phyloP scores from a whole-genome alignment of 2,113 vertebrate species.

The Leuciscus idus region DNA sequence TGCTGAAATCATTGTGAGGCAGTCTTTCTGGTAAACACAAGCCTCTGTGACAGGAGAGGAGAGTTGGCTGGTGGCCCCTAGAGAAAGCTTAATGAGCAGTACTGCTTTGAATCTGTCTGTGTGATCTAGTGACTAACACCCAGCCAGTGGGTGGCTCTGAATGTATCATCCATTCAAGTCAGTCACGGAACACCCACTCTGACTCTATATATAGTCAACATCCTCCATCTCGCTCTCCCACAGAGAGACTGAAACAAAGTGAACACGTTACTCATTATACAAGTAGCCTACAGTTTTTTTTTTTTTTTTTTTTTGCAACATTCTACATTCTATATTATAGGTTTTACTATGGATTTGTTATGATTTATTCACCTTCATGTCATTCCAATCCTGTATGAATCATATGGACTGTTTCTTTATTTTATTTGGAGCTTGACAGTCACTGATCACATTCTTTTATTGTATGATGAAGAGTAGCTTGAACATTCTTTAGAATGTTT shows the following conservation, averaged over 20 bases:
- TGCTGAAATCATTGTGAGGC: conserved; percentile 1
- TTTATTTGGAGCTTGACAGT: background rate
- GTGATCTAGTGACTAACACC: conserved; percentile 35
- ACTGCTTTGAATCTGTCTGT: conserved; percentile 27
- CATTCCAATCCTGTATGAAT: background rate
- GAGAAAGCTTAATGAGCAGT: conserved; percentile 8
- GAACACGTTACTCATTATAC: background rate
- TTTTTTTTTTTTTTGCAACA: background rate
- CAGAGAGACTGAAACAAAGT: conserved; percentile 13
- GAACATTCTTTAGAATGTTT: background rate
- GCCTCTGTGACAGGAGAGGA: background rate
- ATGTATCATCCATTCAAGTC: conserved; percentile 60
- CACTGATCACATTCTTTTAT: background rate
- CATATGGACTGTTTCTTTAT: background rate
- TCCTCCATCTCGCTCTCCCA: conserved; percentile 48
- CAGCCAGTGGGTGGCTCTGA: conserved; percentile 63
- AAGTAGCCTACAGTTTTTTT: too few relatives aligned
- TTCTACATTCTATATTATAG: background rate
- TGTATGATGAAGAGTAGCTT: background rate
- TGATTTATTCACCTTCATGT: background rate
- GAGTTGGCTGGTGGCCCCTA: background rate
- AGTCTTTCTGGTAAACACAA: conserved; percentile 17
- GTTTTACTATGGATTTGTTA: background rate
- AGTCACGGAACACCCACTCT: conserved; percentile 55
- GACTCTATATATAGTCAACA: conserved; percentile 42